These are phyloP conservation scores for Patiria pectinifera DNA, from an alignment of 53 echinoderm and acorn worm species.

Conservation along the genomic window DNA sequence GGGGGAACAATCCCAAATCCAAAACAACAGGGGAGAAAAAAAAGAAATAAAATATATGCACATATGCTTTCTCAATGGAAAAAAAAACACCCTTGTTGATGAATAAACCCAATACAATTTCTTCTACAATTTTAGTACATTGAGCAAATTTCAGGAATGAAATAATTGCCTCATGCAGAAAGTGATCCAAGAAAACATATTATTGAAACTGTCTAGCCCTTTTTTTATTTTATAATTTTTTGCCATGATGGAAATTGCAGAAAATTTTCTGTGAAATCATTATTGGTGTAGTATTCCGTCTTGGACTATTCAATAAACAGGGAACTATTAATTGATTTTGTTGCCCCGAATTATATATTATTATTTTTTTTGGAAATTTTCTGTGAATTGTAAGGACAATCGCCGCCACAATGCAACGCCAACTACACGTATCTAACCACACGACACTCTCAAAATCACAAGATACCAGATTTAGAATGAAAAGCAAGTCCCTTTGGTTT, in stretches of 20 bases:
- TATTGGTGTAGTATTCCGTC: too few relatives aligned
- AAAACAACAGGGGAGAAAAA: background rate
- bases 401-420: background rate
- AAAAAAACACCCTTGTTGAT: background rate
- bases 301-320: too few relatives aligned
- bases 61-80: background rate
- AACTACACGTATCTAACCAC: background rate
- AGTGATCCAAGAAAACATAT: too few relatives aligned
- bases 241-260: too few relatives aligned
- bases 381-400: background rate
- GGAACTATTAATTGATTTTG: background rate
- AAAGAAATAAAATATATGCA: too few relatives aligned
- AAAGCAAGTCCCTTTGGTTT: slow-evolving; percentile 33
- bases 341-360: background rate
- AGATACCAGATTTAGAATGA: slow-evolving; percentile 52
- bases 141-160: too few relatives aligned
- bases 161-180: too few relatives aligned
- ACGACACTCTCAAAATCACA: slow-evolving; percentile 30
- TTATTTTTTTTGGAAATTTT: background rate
- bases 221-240: too few relatives aligned
- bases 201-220: too few relatives aligned
- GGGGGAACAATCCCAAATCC: background rate
- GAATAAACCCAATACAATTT: too few relatives aligned
- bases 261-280: too few relatives aligned
- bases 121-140: too few relatives aligned